Conservation (phyloP, 2,888 invertebrate genomes). For the Cyclophora albipunctata region DNA sequence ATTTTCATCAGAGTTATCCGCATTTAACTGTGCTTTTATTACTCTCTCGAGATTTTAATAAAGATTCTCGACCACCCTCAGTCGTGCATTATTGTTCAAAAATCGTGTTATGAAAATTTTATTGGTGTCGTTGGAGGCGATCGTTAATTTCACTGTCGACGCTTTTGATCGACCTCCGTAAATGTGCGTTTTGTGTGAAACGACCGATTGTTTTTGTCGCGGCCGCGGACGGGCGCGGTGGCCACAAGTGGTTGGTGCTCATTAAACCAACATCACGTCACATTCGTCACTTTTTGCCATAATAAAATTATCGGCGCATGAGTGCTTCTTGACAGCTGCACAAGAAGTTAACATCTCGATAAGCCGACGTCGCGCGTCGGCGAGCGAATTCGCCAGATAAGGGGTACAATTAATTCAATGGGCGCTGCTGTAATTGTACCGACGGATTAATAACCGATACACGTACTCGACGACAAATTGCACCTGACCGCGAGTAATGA, state of each 20-base stretch:
- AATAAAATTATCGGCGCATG: constrained; percentile 40
- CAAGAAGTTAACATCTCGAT: constrained; percentile 41
- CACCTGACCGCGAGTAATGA: constrained; percentile 40
- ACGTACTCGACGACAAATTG: constrained; percentile 62
- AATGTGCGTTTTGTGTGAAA: constrained; percentile 34
- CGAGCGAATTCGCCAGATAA: constrained; percentile 52
- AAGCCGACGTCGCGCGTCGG: constrained; percentile 29
- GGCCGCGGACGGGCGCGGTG: constrained; percentile 17
- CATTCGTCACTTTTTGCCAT: constrained; percentile 40
- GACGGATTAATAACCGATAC: constrained; percentile 61
- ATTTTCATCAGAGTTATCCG: constrained; percentile 72
- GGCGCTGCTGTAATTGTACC: constrained; percentile 50
- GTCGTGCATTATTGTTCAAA: constrained; percentile 60
- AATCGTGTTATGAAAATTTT: constrained; percentile 60
- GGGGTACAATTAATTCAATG: constrained; percentile 58
- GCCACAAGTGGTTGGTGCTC: constrained; percentile 29
- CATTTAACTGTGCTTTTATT: constrained; percentile 74
- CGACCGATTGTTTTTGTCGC: constrained; percentile 28
- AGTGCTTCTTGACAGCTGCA: constrained; percentile 32
- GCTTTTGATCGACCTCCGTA: constrained; percentile 39
- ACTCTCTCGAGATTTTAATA: constrained; percentile 72
- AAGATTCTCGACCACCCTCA: constrained; percentile 72
- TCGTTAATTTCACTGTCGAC: constrained; percentile 47
- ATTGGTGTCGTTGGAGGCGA: constrained; percentile 43
- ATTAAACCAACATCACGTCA: constrained; percentile 28